Conservation (phyloP, 2,113 vertebrate species). For the Halcyon senegalensis region DNA sequence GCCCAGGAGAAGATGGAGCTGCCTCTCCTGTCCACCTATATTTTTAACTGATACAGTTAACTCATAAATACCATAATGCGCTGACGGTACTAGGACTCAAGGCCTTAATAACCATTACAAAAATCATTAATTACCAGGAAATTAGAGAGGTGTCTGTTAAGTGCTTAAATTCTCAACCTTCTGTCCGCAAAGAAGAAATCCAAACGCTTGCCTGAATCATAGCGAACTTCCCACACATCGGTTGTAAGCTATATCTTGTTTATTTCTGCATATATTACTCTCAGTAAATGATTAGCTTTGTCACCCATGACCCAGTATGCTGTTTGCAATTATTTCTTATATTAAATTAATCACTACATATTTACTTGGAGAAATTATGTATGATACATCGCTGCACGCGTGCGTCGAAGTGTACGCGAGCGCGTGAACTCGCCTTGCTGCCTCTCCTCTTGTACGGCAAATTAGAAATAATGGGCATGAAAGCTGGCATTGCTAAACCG, state of each 20-base stretch:
- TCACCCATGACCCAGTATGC: slow-evolving; percentile 60
- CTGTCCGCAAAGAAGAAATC: slow-evolving; percentile 51
- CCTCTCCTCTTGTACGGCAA: slow-evolving; percentile 16
- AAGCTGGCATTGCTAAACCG: neutral
- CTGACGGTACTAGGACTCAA: neutral
- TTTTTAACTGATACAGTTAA: slow-evolving; percentile 54
- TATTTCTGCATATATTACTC: slow-evolving; percentile 61
- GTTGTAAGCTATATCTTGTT: slow-evolving; percentile 52
- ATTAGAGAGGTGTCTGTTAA: slow-evolving; percentile 52
- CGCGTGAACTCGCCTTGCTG: slow-evolving; percentile 24
- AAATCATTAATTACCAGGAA: slow-evolving; percentile 60
- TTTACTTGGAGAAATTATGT: slow-evolving; percentile 58
- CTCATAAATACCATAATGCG: slow-evolving; percentile 40
- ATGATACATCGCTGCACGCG: neutral
- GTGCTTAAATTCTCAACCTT: slow-evolving; percentile 50
- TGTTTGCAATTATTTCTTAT: slow-evolving; percentile 67
- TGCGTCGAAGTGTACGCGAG: slow-evolving; percentile 5
- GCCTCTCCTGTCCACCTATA: neutral
- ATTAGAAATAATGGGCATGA: slow-evolving; percentile 3
- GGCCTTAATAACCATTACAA: slow-evolving; percentile 40
- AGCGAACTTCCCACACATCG: slow-evolving; percentile 44
- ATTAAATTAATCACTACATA: slow-evolving; percentile 58
- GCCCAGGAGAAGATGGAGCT: slow-evolving; percentile 29
- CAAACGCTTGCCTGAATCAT: slow-evolving; percentile 30
- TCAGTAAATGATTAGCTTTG: slow-evolving; percentile 57